phyloP scores from a whole-genome alignment of 2,888 invertebrate genomes.

The Macaria notata region DNA sequence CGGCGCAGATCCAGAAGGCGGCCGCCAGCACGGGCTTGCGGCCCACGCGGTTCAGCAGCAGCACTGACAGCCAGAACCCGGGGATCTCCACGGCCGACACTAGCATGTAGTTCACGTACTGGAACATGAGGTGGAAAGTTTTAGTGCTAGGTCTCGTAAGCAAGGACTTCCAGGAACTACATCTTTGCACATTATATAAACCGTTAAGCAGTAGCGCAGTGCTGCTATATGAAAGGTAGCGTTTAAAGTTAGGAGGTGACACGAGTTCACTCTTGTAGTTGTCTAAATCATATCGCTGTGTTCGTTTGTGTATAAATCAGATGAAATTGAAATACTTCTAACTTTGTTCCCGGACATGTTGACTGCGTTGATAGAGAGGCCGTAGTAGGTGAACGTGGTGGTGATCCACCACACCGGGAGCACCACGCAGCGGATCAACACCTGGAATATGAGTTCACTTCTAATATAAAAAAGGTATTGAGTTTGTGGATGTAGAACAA shows the following conservation, averaged over 20 bases:
- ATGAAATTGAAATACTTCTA: too few species aligned
- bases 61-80: constrained; percentile 82
- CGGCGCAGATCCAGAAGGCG: constrained; percentile 77
- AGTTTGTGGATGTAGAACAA: too few species aligned
- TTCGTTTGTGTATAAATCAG: too few species aligned
- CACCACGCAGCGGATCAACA: constrained; percentile 50
- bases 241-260: too few species aligned
- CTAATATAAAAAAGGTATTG: too few species aligned
- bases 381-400: constrained; percentile 84
- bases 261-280: too few species aligned
- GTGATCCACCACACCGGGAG: constrained; percentile 83
- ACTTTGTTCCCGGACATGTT: constrained; percentile 78
- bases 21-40: constrained; percentile 76
- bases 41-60: constrained; percentile 80
- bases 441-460: constrained; percentile 8
- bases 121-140: constrained; percentile 27
- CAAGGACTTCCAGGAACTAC: too few species aligned
- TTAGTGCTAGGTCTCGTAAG: too few species aligned
- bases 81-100: constrained; percentile 85
- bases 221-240: too few species aligned
- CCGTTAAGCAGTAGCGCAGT: too few species aligned
- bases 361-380: constrained; percentile 84
- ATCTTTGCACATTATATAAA: too few species aligned
- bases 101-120: constrained; percentile 84
- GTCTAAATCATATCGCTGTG: too few species aligned